Base-by-base conservation (phyloP, 2,888 invertebrate genomes). In the Chrysotoxum bicinctum region DNA sequence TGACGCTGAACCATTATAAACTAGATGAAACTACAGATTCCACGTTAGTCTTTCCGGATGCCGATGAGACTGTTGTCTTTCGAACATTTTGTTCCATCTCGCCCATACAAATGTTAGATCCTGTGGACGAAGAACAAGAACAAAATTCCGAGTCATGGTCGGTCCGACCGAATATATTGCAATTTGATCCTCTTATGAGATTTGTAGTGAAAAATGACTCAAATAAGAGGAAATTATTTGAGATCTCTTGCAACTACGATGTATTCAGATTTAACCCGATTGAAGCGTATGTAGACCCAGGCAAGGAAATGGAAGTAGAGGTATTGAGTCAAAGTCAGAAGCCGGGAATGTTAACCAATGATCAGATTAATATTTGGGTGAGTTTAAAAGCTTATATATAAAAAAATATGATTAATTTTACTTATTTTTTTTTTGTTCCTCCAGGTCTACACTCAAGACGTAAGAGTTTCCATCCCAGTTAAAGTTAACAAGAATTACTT, bases 41-140 rank as follows among this genome's bases (percentile, higher is more conserved):
- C 0, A 88, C 90, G 3, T 72, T 91, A 12, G 88, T 89, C 21
- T 88, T 91, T 48, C 89, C 91, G 0, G 91, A 91, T 14, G 90
- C 89, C 7, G 92, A 92, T 52, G 92, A 92, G 69, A 91, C 92
- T 0, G 89, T 92, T 1, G 77, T 92, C 0, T 92, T 92, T 82
- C 90, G 91, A 3, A 92, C 92, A 7, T 89, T 91, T 23, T 90
- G 90, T 48, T 88, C 88, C 1, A 87, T 87, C 9, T 89, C 90
- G 1, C 89, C 89, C 6, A 89, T 89, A 6, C 89, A 90, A n/a
- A 87, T 88, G 74, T 73, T 90, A 14, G 90, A 90, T 43, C 89
- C 90, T 0, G 90, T 90, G 6, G 80, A 85, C 19, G 89, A 90
- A 75, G 90, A 90, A 16, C 89, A 89, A 32, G 84, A 83, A 35